These are phyloP conservation scores for Onychostoma macrolepis DNA, from an alignment of 2,113 vertebrate species.

Conservation along the genomic window DNA sequence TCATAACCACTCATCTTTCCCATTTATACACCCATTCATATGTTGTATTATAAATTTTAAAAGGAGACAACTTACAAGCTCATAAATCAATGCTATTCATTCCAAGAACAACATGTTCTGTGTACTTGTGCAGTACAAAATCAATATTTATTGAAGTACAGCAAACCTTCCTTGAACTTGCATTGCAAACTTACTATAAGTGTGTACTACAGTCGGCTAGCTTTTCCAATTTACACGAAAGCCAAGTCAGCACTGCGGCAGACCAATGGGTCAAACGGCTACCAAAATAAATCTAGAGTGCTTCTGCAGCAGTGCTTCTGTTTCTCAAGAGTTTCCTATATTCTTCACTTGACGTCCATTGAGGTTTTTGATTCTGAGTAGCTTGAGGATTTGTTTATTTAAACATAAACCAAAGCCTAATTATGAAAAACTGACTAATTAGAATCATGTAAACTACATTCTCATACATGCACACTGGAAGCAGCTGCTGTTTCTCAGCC, in stretches of 20 bases:
- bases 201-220: conserved; percentile 49
- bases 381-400: conserved; percentile 20
- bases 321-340: conserved; percentile 58
- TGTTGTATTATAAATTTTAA: neutral
- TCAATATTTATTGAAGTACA: conserved; percentile 24
- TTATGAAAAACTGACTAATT: conserved; percentile 39
- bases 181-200: conserved; percentile 9
- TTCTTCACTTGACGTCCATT: conserved; percentile 56
- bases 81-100: neutral
- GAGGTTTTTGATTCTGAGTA: conserved; percentile 50
- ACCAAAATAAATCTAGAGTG: conserved; percentile 72
- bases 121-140: neutral
- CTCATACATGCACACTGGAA: conserved; percentile 24
- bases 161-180: neutral
- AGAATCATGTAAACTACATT: conserved; percentile 7
- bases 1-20: conserved; percentile 8
- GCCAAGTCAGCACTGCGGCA: conserved; percentile 73
- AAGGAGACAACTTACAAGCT: neutral
- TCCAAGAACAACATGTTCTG: neutral
- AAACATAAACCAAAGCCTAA: conserved; percentile 42
- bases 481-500: conserved; percentile 62
- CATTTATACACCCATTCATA: neutral
- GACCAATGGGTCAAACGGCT: conserved; percentile 59
- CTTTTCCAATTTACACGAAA: conserved; percentile 74
- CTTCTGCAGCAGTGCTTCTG: conserved; percentile 20